Evolutionary conservation across 2,113 vertebrate genomes (phyloP), one percentile per base, ranked within the genome.

Genomic region (Neolamprologus brichardi): DNA sequence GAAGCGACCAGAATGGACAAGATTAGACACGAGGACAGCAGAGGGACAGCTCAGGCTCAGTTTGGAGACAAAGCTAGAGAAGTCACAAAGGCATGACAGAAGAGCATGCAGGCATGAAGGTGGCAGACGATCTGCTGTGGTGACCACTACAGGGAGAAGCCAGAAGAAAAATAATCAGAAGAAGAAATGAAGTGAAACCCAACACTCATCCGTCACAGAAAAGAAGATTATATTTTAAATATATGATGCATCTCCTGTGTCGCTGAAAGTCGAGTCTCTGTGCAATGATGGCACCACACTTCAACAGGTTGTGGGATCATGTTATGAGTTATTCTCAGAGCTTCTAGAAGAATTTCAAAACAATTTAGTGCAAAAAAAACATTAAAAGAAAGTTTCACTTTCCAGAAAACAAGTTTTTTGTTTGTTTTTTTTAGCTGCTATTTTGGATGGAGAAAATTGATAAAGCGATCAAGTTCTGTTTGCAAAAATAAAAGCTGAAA

Each of bases 31-130:
- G 64, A 70, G 13, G 13, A 72, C 5, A 25, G 20, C 37, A 44
- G 64, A 72, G 20, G 37, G 64, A 23, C 37, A 2, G 64, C 37
- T 41, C n/a, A 0, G 37, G 12, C 37, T 41, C 37, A 23, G 37
- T 41, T 70, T 41, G n/a, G 37, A 70, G 2, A 70, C n/a, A 23
- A 41, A 70, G n/a, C 12, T 23, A 70, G 34, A 23, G 37, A 44
- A 4, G 37, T 44, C 0, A 70, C 37, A 15, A 14, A 25, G 37
- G 4, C 7, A 0, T 18, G 9, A 25, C 37, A 2, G 5, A 23
- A 23, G 12, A 41, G 64, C n/a, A 25, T 72, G 20, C 37, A 3
- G 13, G 13, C 28, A 41, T 14, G 0, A 44, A 1, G 34, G 12
- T 1, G 62, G 5, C 20, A 67, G 32, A 39, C 5, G 6, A 70